Percentiles rank a stretch among this genome's conserved stretches.
These are phyloP conservation scores for Polypedilum pembai DNA, from an alignment of 1,140 invertebrate species.

Conservation along the genomic window DNA sequence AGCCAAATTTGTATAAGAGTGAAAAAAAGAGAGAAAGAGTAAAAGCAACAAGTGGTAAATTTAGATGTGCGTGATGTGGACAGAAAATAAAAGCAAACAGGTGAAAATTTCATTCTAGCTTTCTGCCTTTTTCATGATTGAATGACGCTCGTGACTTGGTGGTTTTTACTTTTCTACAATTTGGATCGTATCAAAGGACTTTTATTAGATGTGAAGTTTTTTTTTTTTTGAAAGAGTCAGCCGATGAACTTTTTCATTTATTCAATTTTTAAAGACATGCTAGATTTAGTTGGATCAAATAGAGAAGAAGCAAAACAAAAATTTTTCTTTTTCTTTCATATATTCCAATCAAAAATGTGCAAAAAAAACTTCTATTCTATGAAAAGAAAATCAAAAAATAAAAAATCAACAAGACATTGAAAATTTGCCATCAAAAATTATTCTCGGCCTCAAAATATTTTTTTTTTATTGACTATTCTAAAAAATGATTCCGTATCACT, in stretches of 20 bases:
- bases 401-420: not conserved
- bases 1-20: not conserved
- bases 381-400: not conserved
- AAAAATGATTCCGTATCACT: constrained; percentile 9
- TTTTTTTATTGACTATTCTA: not conserved
- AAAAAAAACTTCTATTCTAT: not conserved
- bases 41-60: not conserved
- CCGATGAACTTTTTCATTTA: not conserved
- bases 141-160: not conserved
- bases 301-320: not conserved
- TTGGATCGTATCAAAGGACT: not conserved
- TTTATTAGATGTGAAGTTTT: not conserved
- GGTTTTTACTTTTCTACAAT: not conserved
- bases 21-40: not conserved
- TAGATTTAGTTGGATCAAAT: not conserved
- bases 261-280: no score
- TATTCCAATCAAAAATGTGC: not conserved
- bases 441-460: not conserved
- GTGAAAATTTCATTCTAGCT: not conserved
- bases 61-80: not conserved
- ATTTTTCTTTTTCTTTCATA: not conserved
- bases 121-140: not conserved
- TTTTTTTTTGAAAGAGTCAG: not conserved
- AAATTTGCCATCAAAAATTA: not conserved
- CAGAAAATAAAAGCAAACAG: not conserved